These are phyloP conservation scores for Diploptera punctata DNA, from an alignment of 2,888 invertebrate genomes.

Conservation along the genomic window DNA sequence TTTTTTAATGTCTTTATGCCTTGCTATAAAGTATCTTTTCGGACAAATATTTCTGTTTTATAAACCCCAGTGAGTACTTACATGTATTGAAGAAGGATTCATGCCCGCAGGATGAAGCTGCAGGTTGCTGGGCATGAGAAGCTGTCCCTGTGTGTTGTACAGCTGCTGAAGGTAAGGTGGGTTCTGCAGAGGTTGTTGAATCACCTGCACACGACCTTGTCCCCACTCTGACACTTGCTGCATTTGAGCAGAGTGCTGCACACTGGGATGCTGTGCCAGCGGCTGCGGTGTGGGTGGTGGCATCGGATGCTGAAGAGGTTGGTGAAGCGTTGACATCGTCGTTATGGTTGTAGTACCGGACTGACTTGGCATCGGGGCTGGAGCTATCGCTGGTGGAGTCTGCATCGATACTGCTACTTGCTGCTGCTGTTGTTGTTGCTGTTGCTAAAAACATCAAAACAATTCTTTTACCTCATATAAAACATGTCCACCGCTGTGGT, in stretches of 20 bases:
- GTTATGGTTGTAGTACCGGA: constrained; percentile 60
- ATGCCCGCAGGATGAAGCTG: constrained; percentile 74
- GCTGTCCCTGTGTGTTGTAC: constrained; percentile 76
- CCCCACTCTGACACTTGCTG: constrained; percentile 67
- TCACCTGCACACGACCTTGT: constrained; percentile 79
- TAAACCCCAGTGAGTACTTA: too few relatives aligned
- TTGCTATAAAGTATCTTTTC: too few relatives aligned
- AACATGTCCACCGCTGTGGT: too few relatives aligned
- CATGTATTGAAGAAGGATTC: constrained; percentile 80
- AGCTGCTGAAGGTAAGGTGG: constrained; percentile 79
- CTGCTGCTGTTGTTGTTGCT: constrained; percentile 44
- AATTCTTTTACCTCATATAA: too few relatives aligned
- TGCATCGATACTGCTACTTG: constrained; percentile 52
- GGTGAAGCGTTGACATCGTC: constrained; percentile 44
- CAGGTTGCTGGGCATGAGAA: constrained; percentile 83
- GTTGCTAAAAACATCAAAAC: constrained; percentile 44
- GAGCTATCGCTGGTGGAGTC: constrained; percentile 40
- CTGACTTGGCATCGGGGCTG: constrained; percentile 39
- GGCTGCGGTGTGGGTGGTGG: constrained; percentile 61
- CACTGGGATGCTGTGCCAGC: constrained; percentile 55
- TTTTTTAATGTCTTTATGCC: too few relatives aligned
- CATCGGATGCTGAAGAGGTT: constrained; percentile 45
- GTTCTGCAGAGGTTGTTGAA: constrained; percentile 81
- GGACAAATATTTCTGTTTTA: too few relatives aligned
- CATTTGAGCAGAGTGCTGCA: constrained; percentile 46